Conservation (phyloP, 2,888 invertebrate genomes). For the Oligia strigilis region DNA sequence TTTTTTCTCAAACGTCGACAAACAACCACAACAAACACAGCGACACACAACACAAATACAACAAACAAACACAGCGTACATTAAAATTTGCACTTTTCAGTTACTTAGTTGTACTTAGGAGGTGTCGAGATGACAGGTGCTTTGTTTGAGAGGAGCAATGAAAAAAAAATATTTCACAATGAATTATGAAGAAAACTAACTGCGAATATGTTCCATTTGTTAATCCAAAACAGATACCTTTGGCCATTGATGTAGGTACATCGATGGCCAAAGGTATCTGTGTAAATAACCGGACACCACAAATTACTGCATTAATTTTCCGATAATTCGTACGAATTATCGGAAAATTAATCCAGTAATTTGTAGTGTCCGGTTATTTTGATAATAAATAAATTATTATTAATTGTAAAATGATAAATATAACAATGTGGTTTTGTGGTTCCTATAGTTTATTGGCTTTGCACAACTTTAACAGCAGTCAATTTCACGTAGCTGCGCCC, state of each 20-base stretch:
- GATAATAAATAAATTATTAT: conserved; percentile 19
- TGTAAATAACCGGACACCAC: no score
- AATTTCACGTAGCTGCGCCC: background rate
- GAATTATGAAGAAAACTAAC: background rate
- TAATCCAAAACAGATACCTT: conserved; percentile 8
- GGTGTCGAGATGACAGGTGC: background rate
- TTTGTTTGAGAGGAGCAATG: background rate
- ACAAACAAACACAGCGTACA: no score
- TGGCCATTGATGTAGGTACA: background rate
- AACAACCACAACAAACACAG: no score
- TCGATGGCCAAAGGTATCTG: no score
- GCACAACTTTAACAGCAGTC: background rate
- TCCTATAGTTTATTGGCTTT: conserved; percentile 27
- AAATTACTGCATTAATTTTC: no score
- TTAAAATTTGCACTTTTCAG: no score
- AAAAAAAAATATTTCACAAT: background rate
- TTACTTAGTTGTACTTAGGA: no score
- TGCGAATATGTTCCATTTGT: background rate
- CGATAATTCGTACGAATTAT: conserved; percentile 5
- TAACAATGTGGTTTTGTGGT: conserved; percentile 43
- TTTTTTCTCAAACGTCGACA: no score
- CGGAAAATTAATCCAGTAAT: conserved; percentile 36
- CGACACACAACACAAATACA: no score
- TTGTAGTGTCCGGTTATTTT: conserved; percentile 45
- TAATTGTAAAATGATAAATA: conserved; percentile 23